phyloP scores from a whole-genome alignment of 2,113 vertebrate genomes.

The Grallaria varia region DNA sequence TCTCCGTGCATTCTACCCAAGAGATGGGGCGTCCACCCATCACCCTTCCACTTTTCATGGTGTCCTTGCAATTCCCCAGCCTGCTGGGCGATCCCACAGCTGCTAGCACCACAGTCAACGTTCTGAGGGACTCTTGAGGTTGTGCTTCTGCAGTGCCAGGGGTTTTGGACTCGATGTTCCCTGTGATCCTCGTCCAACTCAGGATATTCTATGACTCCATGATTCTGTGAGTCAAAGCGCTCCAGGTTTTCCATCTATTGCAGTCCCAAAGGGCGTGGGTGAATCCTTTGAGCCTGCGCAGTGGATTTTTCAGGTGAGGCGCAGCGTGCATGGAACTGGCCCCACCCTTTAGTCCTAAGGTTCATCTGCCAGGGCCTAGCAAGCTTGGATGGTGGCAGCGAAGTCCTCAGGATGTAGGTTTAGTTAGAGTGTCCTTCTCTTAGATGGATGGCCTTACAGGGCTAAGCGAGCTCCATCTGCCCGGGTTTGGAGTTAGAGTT shows the following conservation, averaged over 20 bases:
- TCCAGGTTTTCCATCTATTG: background rate
- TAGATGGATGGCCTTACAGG: too few species aligned
- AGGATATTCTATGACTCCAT: background rate
- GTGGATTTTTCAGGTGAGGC: too few species aligned
- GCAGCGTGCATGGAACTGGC: too few species aligned
- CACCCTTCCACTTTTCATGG: background rate
- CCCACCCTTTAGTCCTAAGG: too few species aligned
- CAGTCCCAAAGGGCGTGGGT: background rate
- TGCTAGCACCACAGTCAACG: background rate
- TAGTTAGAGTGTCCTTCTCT: too few species aligned
- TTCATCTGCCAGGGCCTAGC: too few species aligned
- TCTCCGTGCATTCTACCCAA: background rate
- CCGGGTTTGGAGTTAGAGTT: too few species aligned
- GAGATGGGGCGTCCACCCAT: background rate
- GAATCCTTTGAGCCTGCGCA: too few species aligned
- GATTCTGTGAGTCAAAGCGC: rapidly evolving
- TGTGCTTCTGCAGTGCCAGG: background rate
- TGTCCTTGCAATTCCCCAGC: background rate
- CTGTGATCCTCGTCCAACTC: background rate
- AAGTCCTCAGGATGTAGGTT: too few species aligned
- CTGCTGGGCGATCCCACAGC: rapidly evolving
- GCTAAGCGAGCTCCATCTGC: too few species aligned
- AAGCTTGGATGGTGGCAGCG: too few species aligned
- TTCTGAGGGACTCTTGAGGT: background rate
- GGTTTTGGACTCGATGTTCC: rapidly evolving